These are phyloP conservation scores for Hypolimnas misippus DNA, from an alignment of 2,888 invertebrate species.

Conservation along the genomic window DNA sequence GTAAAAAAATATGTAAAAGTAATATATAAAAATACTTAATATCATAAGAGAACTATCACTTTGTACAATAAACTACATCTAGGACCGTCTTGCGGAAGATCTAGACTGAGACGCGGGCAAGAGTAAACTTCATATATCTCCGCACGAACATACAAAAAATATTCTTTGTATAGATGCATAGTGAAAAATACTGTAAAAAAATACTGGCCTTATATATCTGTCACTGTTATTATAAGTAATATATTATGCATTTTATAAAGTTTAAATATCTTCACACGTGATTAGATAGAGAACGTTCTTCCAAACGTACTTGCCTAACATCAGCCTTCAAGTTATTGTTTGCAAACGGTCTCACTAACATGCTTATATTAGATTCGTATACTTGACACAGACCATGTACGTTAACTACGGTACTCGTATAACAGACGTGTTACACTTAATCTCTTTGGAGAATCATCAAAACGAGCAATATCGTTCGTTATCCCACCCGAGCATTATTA, in stretches of 20 bases:
- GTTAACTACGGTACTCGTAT: conserved; percentile 49
- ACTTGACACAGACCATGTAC: conserved; percentile 79
- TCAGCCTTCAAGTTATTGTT: conserved; percentile 38
- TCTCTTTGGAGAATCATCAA: conserved; percentile 77
- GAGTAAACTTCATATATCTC: conserved; percentile 28
- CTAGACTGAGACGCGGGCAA: conserved; percentile 54
- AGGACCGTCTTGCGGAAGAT: conserved; percentile 72
- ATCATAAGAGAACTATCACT: conserved; percentile 84
- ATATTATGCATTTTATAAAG: conserved; percentile 35
- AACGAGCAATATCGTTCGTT: conserved; percentile 58
- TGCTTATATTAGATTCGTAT: conserved; percentile 75
- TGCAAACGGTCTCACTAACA: conserved; percentile 58
- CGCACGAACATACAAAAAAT: conserved; percentile 41
- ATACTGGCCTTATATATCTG: conserved; percentile 44
- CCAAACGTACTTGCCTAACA: conserved; percentile 36
- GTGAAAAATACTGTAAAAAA: conserved; percentile 46
- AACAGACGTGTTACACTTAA: conserved; percentile 44
- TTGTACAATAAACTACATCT: conserved; percentile 79
- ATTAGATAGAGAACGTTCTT: conserved; percentile 15
- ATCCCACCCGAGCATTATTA: conserved; percentile 56
- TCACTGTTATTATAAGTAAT: conserved; percentile 32
- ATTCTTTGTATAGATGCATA: conserved; percentile 45
- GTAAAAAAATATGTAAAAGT: conserved; percentile 82
- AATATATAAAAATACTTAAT: conserved; percentile 83
- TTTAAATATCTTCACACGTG: conserved; percentile 23